Evolutionary conservation across 2,888 invertebrate species (phyloP).

Genomic region (Megastigmus dorsalis): DNA sequence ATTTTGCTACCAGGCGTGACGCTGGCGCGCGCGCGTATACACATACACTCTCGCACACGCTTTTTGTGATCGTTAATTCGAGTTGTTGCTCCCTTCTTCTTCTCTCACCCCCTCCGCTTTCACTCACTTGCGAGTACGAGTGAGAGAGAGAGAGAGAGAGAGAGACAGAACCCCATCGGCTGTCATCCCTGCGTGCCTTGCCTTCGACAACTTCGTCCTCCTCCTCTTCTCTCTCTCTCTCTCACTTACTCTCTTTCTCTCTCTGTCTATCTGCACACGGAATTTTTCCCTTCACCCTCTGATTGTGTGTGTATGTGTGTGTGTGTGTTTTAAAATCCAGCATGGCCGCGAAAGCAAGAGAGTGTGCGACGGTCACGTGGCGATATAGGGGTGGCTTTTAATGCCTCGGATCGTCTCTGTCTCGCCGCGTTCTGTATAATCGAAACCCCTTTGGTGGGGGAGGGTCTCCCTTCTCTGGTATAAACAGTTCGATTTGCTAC

Average conservation of each 20-base stretch:
- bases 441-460: too few relatives aligned
- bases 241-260: too few relatives aligned
- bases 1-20: constrained; percentile 74
- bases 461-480: too few relatives aligned
- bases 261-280: too few relatives aligned
- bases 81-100: constrained; percentile 47
- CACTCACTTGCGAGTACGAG: background rate
- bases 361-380: constrained; percentile 68
- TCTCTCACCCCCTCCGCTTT: constrained; percentile 26
- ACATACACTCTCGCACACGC: too few relatives aligned
- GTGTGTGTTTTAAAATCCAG: constrained; percentile 68
- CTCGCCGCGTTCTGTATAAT: too few relatives aligned
- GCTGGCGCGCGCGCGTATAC: constrained; percentile 56
- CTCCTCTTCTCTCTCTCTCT: constrained; percentile 49
- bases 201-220: constrained; percentile 7
- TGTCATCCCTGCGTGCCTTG: constrained; percentile 17
- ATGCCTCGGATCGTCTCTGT: constrained; percentile 55
- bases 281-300: too few relatives aligned
- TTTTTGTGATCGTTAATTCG: constrained; percentile 68
- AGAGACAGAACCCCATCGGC: background rate
- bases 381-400: constrained; percentile 68
- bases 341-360: constrained; percentile 56
- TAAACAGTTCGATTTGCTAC: constrained; percentile 19
- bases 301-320: too few relatives aligned
- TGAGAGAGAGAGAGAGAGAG: too few relatives aligned